Evolutionary conservation across 2,888 invertebrate genomes (phyloP).

Genomic region (Odiellus spinosus): DNA sequence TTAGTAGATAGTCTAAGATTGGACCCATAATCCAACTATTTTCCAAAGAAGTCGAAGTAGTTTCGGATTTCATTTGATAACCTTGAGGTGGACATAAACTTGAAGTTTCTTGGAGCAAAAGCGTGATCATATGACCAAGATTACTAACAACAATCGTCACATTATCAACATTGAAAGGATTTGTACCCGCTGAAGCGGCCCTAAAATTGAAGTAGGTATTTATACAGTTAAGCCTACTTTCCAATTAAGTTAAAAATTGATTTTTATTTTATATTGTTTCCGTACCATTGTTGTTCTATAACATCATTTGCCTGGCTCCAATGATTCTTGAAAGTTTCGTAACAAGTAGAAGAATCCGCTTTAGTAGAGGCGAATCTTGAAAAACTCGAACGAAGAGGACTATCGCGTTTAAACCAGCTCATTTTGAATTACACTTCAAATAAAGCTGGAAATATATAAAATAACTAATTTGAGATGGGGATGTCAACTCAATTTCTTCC

Average conservation of each 20-base stretch:
- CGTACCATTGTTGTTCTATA: slow-evolving; percentile 7
- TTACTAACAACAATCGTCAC: slow-evolving; percentile 79
- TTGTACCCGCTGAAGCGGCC: neutral
- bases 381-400: slow-evolving; percentile 13
- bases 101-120: slow-evolving; percentile 55
- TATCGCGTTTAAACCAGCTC: slow-evolving; percentile 17
- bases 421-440: slow-evolving; percentile 4
- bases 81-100: slow-evolving; percentile 30
- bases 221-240: neutral
- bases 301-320: slow-evolving; percentile 19
- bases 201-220: neutral
- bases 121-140: slow-evolving; percentile 72
- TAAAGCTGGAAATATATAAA: too few species aligned
- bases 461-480: too few species aligned
- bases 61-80: neutral
- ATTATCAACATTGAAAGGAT: slow-evolving; percentile 44
- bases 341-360: slow-evolving; percentile 11
- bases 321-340: slow-evolving; percentile 19
- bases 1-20: slow-evolving; percentile 64
- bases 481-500: too few species aligned
- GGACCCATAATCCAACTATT: slow-evolving; percentile 24
- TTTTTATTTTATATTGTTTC: too few species aligned
- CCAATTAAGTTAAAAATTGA: too few species aligned
- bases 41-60: slow-evolving; percentile 2
- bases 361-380: slow-evolving; percentile 8